phyloP scores from a whole-genome alignment of 2,888 invertebrate genomes.

The Stenoptilia bipunctidactyla region DNA sequence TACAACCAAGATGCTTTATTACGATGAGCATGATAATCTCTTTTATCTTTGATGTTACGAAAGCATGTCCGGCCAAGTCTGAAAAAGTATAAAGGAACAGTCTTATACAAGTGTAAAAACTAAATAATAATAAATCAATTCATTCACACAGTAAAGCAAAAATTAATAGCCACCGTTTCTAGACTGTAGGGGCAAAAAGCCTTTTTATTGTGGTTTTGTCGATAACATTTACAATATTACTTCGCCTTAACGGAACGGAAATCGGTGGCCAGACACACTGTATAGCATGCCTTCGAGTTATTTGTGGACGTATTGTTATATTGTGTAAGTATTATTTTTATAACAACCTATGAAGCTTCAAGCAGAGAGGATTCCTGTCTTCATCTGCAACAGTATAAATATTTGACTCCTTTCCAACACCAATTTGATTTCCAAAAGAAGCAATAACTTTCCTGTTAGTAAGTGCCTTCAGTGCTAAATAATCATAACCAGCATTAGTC shows the following conservation, averaged over 20 bases:
- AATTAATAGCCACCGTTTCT: no score
- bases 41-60: conserved; percentile 93
- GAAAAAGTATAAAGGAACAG: conserved; percentile 9
- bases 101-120: no score
- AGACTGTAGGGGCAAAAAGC: no score
- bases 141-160: no score
- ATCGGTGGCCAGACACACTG: no score
- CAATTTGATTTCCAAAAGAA: conserved; percentile 98
- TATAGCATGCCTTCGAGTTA: background rate
- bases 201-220: no score
- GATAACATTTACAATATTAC: no score
- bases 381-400: conserved; percentile 91
- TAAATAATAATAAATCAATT: no score
- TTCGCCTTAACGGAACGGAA: no score
- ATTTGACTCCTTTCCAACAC: conserved; percentile 98
- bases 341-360: conserved; percentile 87
- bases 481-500: conserved; percentile 97
- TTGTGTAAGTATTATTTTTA: background rate
- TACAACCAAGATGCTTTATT: conserved; percentile 96
- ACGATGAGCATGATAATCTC: conserved; percentile 96
- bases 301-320: background rate
- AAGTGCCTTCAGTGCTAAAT: conserved; percentile 91
- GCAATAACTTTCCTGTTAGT: conserved; percentile 81
- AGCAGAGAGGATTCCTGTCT: conserved; percentile 83
- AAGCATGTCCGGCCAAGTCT: conserved; percentile 96